Evolutionary conservation across 2,113 vertebrate species (phyloP).

Genomic region (Vidua chalybeata): DNA sequence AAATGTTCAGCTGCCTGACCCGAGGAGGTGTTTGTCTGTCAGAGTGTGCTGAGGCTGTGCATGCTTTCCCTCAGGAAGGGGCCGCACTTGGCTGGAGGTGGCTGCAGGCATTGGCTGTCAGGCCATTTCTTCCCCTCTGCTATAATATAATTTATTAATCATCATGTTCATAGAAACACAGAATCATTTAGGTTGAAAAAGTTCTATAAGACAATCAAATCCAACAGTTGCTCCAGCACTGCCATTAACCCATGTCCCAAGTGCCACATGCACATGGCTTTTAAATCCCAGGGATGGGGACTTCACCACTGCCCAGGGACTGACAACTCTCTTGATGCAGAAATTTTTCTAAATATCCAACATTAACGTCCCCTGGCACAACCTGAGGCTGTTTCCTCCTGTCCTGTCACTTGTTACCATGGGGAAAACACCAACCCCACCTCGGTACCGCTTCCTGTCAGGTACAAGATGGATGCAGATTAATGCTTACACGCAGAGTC

Average conservation of each 20-base stretch:
- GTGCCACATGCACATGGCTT: not conserved
- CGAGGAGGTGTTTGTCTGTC: not conserved
- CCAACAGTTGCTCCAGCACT: not conserved
- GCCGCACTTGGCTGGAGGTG: not conserved
- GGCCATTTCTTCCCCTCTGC: not conserved
- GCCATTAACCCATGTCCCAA: fast-evolving
- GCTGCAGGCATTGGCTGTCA: not conserved
- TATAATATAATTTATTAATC: fast-evolving
- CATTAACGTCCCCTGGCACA: not conserved
- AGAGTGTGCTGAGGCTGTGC: not conserved
- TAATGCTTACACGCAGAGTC: fast-evolving
- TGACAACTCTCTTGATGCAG: not conserved
- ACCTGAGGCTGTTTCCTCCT: not conserved
- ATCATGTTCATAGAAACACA: not conserved
- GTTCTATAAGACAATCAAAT: not conserved
- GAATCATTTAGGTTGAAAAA: not conserved
- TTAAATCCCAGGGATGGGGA: not conserved
- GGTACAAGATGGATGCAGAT: not conserved
- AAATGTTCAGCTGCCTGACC: not conserved
- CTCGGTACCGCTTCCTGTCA: too few species aligned
- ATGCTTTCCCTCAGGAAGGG: not conserved
- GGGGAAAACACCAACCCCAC: not conserved
- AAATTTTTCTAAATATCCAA: not conserved
- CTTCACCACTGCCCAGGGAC: not conserved
- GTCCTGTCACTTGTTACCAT: not conserved